Base-by-base conservation (phyloP, 64 coral and sea anemone genomes). In the Dendrophyllia cribrosa region DNA sequence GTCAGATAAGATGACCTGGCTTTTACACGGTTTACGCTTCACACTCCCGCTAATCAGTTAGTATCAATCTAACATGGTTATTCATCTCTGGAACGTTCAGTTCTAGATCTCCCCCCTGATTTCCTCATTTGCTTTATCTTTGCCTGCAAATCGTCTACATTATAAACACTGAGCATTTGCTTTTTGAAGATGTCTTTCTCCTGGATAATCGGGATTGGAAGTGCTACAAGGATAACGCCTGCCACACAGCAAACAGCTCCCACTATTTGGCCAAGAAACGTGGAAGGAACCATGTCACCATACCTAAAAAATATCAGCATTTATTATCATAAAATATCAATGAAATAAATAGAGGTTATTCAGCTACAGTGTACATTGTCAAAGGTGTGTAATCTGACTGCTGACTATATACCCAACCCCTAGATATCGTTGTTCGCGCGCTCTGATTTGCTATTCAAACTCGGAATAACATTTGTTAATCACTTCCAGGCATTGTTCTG, bases 181-280 rank as follows among this genome's bases (percentile, higher is more conserved):
- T 97, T 97, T 82, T 97, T 97, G 88, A 97, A 97, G 16, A 97
- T 97, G 59, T 97, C 95, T 61, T 97, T 97, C 48, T 97, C 95
- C 72, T 97, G 95, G 26, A 97, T 97, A 17, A 97, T 90, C 12
- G 95, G 95, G 14, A 97, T 97, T 11, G 95, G 95, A 0, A 97
- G 76, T 8, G 95, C 92, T 16, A 97, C 90, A 0, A 97, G 83
- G 19, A 97, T 97, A 3, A 97, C 95, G 1, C 95, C 95, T 43
- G 83, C 79, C 10, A 97, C 89, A 68, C 95, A 97, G 26, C 95
- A 97, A 23, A 94, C 56, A 46, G 88, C 95, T 9, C 95, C 95
- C 7, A 97, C 63, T 9, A 81, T 13, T 47, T 94, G 82, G 5
- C 95, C 95, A 45, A 90, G 67, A 45, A 84, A 52, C 1, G 95